Evolutionary conservation across 2,888 invertebrate genomes (phyloP), one percentile per base, ranked within the genome.

Genomic region (Dryomyza anilis): DNA sequence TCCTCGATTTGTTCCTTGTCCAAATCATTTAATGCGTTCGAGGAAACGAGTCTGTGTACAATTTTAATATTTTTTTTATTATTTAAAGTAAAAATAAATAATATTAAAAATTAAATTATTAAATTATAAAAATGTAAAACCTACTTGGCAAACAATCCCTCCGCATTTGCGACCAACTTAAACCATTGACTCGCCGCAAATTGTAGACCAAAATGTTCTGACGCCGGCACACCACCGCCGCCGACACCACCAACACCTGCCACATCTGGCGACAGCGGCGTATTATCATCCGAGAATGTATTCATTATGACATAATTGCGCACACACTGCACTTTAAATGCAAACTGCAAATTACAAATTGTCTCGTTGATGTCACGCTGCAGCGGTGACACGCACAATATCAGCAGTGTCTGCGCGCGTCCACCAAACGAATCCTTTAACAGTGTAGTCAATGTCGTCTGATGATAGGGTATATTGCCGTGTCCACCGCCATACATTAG

Each of bases 111-210:
- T 29, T 45, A 39, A 56, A 6, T 21, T 23, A 1, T 19, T 0
- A 2, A 23, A 16, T 19, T 2, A 48, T 19, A 12, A 52, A 8
- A 21, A n/a, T 29, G 16, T 55, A 16, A 55, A 60, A 71, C 76
- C 77, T 88, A 91, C 81, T 90, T 82, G 25, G 81, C 73, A 89
- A 82, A 92, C n/a, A 94, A 82, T 23, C 91, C 91, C 78, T 94
- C 94, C 2, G 94, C 94, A 85, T 93, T 93, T 3, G 91, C 87
- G 6, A 94, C 93, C 67, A 94, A 81, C 79, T 93, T 93, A 25
- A 91, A 88, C 88, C 93, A 90, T 73, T 94, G 94, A 65, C 90
- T 86, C 14, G 93, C 92, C 14, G 93, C 93, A 85, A 94, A 93
- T 80, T 93, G 92, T 63, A 93, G 82, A 43, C 92, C 91, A 78